These are phyloP conservation scores for Phasianus colchicus DNA, from an alignment of 2,113 vertebrate genomes.

Conservation along the genomic window DNA sequence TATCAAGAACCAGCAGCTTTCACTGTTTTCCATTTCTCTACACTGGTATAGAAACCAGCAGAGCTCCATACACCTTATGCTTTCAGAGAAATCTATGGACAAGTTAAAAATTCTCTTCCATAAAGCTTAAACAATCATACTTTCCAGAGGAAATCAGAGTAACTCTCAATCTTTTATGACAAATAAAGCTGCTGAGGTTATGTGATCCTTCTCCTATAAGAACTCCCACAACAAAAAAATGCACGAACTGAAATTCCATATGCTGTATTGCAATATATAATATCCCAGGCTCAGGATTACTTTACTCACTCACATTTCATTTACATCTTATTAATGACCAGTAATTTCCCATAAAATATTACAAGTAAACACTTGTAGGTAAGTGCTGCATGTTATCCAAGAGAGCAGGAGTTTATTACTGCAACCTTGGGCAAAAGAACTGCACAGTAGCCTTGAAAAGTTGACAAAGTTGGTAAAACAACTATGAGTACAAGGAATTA, in stretches of 20 bases:
- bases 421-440: not conserved
- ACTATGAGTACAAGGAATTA: not conserved
- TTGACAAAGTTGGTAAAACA: not conserved
- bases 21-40: not conserved
- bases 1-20: not conserved
- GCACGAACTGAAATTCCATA: not conserved
- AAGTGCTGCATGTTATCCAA: not conserved
- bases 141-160: not conserved
- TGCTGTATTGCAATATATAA: not conserved
- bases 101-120: not conserved
- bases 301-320: not conserved
- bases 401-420: not conserved
- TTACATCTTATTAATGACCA: not conserved
- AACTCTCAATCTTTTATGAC: not conserved
- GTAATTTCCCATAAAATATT: not conserved
- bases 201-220: not conserved
- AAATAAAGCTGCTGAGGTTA: not conserved
- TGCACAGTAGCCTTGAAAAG: not conserved
- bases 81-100: not conserved
- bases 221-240: not conserved
- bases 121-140: not conserved
- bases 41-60: not conserved
- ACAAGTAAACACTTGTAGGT: not conserved
- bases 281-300: not conserved
- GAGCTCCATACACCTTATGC: not conserved